Base-by-base conservation (phyloP, 1,140 invertebrate genomes). In the Parasteatoda tepidariorum region DNA sequence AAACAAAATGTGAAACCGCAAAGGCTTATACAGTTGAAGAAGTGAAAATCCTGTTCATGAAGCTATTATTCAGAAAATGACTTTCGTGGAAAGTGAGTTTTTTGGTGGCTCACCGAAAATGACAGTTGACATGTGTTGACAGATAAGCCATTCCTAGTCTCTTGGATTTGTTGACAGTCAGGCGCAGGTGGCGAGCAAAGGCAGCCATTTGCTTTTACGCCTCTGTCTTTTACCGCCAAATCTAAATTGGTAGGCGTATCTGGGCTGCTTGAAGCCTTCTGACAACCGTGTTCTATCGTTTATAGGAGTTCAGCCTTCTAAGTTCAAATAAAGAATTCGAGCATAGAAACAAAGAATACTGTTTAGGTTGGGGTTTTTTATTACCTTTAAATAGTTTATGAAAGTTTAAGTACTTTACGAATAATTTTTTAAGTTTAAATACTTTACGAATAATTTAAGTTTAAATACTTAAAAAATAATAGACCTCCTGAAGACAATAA, bases 51-150 rank as follows among this genome's bases (percentile, higher is more conserved):
- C 18, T 68, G 24, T 68, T 68, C 66, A 48, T 68, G 66, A 68
- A 68, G n/a, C 34, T 24, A 68, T 68, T 68, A 68, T 68, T 41
- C 66, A 68, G 38, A 48, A 34, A 68, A 68, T 34, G n/a, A 11
- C 33, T 6, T 68, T 68, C 33, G 11, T 34, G 22, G 34, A 41
- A 68, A 41, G 66, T 68, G 38, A 68, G n/a, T 26, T 68, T 26
- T 33, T 41, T 64, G 15, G 48, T 18, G 26, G 24, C 24, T 15
- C 38, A 7, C 24, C 9, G 1, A 33, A 71, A 71, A 71, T 33
- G 68, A 28, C 41, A 71, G 13, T 48, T 55, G 68, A 71, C 68
- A 34, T 26, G 68, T 71, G 68, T 71, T 71, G 68, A 71, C 48
- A 55, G 68, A 70, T 70, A 26, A 31, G 9, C 24, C 24, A 24